Percentiles rank a stretch among this genome's conserved stretches.
phyloP scores from a whole-genome alignment of 30 jellyfish, hydroid and myxozoan genomes.

The Turritopsis rubra region DNA sequence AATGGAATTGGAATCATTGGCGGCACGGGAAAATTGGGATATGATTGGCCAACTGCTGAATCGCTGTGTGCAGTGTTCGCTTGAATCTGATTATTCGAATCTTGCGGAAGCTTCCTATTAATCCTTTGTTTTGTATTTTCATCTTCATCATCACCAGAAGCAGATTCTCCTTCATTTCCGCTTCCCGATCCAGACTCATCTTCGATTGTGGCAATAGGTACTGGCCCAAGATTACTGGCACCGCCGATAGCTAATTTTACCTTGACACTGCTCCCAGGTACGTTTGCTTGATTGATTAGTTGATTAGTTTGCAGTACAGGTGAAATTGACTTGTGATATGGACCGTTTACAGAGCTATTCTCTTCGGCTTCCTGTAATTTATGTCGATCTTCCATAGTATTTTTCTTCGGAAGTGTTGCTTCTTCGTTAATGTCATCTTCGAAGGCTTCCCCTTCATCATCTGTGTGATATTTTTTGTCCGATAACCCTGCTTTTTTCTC shows the following conservation, averaged over 20 bases:
- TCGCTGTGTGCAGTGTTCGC: constrained; percentile 4
- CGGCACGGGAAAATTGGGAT: constrained; percentile 9
- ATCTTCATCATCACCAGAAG: neutral
- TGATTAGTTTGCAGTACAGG: neutral
- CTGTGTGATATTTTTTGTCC: neutral
- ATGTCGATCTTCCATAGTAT: neutral
- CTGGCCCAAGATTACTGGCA: neutral
- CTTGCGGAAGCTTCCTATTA: neutral
- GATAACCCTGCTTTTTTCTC: neutral
- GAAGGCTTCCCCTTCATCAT: neutral
- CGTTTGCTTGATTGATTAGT: neutral
- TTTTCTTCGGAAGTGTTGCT: neutral
- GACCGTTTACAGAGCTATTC: neutral
- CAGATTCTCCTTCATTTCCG: constrained; percentile 1
- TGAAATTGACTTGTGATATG: neutral
- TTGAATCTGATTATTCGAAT: neutral
- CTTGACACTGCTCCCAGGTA: neutral
- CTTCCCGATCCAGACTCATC: constrained; percentile 21
- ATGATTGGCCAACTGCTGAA: neutral
- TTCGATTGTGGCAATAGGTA: neutral
- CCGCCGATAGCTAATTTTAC: neutral
- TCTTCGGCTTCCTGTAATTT: neutral
- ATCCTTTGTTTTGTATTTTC: neutral
- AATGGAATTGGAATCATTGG: constrained; percentile 29
- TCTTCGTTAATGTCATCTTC: neutral